These are phyloP conservation scores for Linnaemya vulpina DNA, from an alignment of 2,888 invertebrate species.

Conservation along the genomic window DNA sequence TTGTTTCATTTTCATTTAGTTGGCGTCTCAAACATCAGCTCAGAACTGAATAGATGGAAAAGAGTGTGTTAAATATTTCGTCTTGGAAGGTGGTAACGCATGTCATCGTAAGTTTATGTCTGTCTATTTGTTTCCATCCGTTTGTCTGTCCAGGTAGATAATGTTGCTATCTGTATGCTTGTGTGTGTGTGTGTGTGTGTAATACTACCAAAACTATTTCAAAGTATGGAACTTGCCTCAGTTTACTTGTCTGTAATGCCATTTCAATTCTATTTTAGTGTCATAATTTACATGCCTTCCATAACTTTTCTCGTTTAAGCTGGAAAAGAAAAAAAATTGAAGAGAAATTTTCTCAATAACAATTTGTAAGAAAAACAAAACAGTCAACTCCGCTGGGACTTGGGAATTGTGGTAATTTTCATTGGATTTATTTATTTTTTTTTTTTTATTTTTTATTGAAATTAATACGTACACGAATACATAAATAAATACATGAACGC, in stretches of 20 bases:
- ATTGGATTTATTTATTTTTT: slow-evolving; percentile 16
- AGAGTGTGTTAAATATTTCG: slow-evolving; percentile 53
- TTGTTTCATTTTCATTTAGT: slow-evolving; percentile 67
- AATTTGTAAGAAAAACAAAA: slow-evolving; percentile 24
- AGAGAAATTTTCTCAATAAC: slow-evolving; percentile 34
- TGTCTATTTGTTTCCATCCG: slow-evolving; percentile 73
- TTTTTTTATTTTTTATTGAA: neutral
- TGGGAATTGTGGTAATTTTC: slow-evolving; percentile 51
- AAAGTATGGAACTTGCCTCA: neutral
- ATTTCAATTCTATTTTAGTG: slow-evolving; percentile 49
- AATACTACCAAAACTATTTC: neutral
- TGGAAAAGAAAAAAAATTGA: neutral
- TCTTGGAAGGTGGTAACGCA: slow-evolving; percentile 80
- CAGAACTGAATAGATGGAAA: slow-evolving; percentile 26
- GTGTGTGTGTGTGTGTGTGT: slow-evolving; percentile 8
- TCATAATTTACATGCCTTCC: slow-evolving; percentile 69
- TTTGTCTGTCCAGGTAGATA: slow-evolving; percentile 31
- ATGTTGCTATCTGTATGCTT: no score
- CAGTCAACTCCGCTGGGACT: slow-evolving; percentile 35
- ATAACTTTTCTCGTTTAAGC: slow-evolving; percentile 4
- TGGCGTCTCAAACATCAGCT: slow-evolving; percentile 64
- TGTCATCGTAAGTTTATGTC: slow-evolving; percentile 80
- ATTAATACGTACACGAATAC: slow-evolving; percentile 19
- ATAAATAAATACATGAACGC: slow-evolving; percentile 28
- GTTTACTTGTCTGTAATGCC: slow-evolving; percentile 47